These are phyloP conservation scores for Conomelus anceps DNA, from an alignment of 2,888 invertebrate species.

Conservation along the genomic window DNA sequence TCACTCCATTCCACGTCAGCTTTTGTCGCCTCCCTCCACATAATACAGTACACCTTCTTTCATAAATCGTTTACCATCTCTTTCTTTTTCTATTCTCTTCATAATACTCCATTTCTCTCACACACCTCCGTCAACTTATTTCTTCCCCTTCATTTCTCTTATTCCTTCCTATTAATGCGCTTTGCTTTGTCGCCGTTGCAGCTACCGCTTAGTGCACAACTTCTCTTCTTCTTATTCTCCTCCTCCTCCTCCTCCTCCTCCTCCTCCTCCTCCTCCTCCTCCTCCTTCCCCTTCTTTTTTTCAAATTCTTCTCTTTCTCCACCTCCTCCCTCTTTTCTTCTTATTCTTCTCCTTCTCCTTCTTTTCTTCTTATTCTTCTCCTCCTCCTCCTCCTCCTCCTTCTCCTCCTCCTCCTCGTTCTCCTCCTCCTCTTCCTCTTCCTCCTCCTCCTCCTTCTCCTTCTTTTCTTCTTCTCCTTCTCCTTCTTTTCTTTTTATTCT, in stretches of 20 bases:
- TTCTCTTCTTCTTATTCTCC: background rate
- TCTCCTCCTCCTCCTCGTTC: background rate
- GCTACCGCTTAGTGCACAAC: background rate
- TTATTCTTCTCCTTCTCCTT: background rate
- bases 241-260: background rate
- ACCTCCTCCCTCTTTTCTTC: background rate
- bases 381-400: background rate
- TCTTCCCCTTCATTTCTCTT: background rate
- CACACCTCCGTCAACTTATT: background rate
- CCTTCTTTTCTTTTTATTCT: background rate
- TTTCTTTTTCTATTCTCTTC: constrained; percentile 6
- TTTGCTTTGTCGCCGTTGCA: background rate
- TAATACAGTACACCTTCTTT: constrained; percentile 16
- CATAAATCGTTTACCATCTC: constrained; percentile 26
- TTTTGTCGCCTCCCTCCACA: background rate
- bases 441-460: background rate
- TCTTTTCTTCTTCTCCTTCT: background rate
- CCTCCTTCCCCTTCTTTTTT: background rate
- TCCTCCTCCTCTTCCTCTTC: background rate
- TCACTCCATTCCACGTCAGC: background rate
- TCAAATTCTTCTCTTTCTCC: background rate
- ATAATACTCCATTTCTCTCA: constrained; percentile 26
- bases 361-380: background rate
- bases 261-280: background rate
- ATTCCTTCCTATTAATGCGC: background rate